Evolutionary conservation across 1,140 invertebrate genomes (phyloP), one percentile per base, ranked within the genome.

Genomic region (Alviniconcha marisindica): DNA sequence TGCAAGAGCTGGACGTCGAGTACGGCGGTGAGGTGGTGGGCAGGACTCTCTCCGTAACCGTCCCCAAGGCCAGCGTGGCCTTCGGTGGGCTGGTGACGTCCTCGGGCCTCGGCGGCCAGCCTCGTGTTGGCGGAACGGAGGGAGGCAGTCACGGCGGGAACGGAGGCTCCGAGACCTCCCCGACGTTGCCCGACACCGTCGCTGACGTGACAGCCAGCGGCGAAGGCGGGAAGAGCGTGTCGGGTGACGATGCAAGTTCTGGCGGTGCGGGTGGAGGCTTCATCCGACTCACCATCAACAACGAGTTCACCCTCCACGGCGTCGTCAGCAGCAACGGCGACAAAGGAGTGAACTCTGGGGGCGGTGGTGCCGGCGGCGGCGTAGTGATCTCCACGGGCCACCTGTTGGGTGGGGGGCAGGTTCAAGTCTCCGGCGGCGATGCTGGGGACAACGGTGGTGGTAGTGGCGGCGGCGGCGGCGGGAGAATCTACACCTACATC

Each of bases 321-420:
- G 80, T 73, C 24, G 76, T 91, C 28, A 87, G 81, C 78, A 84
- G 87, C 73, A 77, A 86, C 85, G 90, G 87, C 2, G 56, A 60
- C 7, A 79, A 73, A 44, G 88, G 86, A 42, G 36, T 56, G 21
- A 79, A 18, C 24, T 56, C 51, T 56, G 82, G 83, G 60, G 86
- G 87, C 63, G 90, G 89, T 48, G 89, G 90, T 44, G 89, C 89
- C 12, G 87, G 89, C 44, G 86, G 87, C 77, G 88, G 89, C 14
- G 78, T 80, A 24, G 79, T 84, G n/a, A 38, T 87, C 28, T 73
- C 80, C 21, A 84, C 87, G n/a, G 69, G 60, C 24, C 83, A 87
- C 48, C 83, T 90, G 77, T 40, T 83, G 36, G 90, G 90, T n/a
- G 81, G 60, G 40, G 88, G 89, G 28, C 71, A 38, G 24, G 56